Evolutionary conservation across 37 sponge, comb jelly and placozoan genomes (phyloP).

Genomic region (Ianthella basta): DNA sequence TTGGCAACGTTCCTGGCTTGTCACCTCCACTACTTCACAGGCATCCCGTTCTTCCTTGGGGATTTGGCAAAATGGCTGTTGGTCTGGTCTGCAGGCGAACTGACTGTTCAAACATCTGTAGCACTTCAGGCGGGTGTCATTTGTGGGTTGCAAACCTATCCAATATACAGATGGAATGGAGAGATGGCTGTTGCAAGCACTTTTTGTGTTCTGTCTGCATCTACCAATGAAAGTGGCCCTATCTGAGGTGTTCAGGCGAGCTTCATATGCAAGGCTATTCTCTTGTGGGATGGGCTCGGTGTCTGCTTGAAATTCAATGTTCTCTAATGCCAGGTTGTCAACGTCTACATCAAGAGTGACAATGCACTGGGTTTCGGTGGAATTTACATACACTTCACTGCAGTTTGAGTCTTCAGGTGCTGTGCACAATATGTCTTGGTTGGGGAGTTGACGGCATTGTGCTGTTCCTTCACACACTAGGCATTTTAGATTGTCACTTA

Average conservation of each 20-base stretch:
- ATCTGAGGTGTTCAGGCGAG: background rate
- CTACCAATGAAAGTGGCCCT: conserved; percentile 4
- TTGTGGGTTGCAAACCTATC: background rate
- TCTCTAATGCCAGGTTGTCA: background rate
- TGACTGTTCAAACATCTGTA: background rate
- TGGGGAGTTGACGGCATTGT: background rate
- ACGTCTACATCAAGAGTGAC: background rate
- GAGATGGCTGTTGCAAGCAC: background rate
- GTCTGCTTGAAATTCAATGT: background rate
- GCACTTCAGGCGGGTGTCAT: background rate
- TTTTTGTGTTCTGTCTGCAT: background rate
- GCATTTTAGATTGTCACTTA: background rate
- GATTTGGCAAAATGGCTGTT: background rate
- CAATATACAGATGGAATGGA: background rate
- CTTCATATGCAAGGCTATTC: background rate
- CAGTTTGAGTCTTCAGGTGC: background rate
- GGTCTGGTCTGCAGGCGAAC: background rate
- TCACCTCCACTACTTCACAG: background rate
- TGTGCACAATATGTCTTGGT: background rate
- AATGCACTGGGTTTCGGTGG: background rate
- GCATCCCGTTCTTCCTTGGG: background rate
- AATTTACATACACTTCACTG: background rate
- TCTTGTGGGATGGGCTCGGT: background rate
- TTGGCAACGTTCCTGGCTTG: background rate
- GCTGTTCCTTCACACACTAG: background rate